These are phyloP conservation scores for Drosophila testacea DNA, from an alignment of 2,888 invertebrate genomes.

Conservation along the genomic window DNA sequence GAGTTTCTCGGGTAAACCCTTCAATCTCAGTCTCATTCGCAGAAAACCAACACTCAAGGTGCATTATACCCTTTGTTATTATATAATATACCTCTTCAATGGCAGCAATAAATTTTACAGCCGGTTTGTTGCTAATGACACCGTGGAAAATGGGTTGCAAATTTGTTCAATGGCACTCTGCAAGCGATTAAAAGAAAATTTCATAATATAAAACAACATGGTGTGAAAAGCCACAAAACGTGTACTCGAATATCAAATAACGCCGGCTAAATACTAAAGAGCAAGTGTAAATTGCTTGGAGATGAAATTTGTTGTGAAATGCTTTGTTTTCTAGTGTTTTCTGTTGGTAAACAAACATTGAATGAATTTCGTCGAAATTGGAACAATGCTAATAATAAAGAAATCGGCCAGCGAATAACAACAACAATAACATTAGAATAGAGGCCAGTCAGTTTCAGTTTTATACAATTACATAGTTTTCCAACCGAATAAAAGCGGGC, in stretches of 20 bases:
- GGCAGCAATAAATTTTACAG: constrained; percentile 21
- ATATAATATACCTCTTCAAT: constrained; percentile 21
- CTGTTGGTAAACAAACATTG: constrained; percentile 20
- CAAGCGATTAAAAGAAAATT: constrained; percentile 55
- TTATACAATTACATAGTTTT: background rate
- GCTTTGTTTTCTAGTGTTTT: too few relatives aligned
- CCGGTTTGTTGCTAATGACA: constrained; percentile 35
- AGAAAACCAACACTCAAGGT: constrained; percentile 3
- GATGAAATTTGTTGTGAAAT: background rate
- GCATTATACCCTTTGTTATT: constrained; percentile 16
- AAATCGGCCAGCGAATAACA: constrained; percentile 45
- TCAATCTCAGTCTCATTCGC: too few relatives aligned
- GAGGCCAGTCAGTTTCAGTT: constrained; percentile 19
- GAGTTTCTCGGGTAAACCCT: too few relatives aligned
- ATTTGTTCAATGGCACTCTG: constrained; percentile 43
- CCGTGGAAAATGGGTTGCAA: constrained; percentile 73
- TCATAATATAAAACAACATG: constrained; percentile 57
- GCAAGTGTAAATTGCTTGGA: background rate
- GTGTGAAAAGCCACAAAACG: constrained; percentile 51
- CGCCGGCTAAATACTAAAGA: background rate
- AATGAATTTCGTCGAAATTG: constrained; percentile 50
- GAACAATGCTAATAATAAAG: constrained; percentile 28
- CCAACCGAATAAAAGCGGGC: background rate
- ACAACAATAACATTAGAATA: constrained; percentile 20
- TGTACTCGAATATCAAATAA: background rate